Evolutionary conservation across 2,888 invertebrate species (phyloP), one percentile per base, ranked within the genome.

Genomic region (Cyaniris semiargus): DNA sequence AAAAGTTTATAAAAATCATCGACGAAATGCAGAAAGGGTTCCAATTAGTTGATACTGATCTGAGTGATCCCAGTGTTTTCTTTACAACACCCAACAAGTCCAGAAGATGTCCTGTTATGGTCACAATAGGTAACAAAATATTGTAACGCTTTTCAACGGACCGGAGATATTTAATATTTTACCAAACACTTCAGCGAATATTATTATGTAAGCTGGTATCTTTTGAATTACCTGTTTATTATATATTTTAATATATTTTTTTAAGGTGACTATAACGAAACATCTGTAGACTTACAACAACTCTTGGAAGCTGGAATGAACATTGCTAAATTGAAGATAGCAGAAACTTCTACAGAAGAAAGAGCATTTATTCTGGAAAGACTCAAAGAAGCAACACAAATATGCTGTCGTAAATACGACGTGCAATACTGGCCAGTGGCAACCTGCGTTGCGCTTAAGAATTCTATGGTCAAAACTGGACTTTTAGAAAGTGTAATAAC

Each of bases 291-390:
- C 53, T 85, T 95, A 1, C 91, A 93, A 79, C 89, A 89, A 66
- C 85, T 95, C 84, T 87, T 95, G 82, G 88, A 90, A 79, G 86
- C 86, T 0, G 95, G 95, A 3, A 92, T 95, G 90, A 90, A 92
- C 44, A 88, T 93, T 34, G 89, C 88, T 7, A 85, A 90, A 77
- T 79, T 88, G 83, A 85, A 83, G 81, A 83, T 86, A 82, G 84
- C 82, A 0, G 82, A 82, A 48, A 79, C 85, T 27, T 83, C 85
- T 81, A 89, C 85, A 81, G 83, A 75, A 48, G 81, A 80, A 76
- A 80, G 56, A 82, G 84, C 78, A 83, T 83, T 81, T 66, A 75
- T 87, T 1, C 82, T 80, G 81, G 86, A 66, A 23, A 79, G 80
- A 78, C 83, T 77, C 70, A 81, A 79, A 80, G 81, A 82, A 83